A percentile compares a stretch with the other conserved stretches of the same genome.
These are phyloP conservation scores for Mola mola DNA, from an alignment of 2,113 vertebrate genomes.

Conservation along the genomic window DNA sequence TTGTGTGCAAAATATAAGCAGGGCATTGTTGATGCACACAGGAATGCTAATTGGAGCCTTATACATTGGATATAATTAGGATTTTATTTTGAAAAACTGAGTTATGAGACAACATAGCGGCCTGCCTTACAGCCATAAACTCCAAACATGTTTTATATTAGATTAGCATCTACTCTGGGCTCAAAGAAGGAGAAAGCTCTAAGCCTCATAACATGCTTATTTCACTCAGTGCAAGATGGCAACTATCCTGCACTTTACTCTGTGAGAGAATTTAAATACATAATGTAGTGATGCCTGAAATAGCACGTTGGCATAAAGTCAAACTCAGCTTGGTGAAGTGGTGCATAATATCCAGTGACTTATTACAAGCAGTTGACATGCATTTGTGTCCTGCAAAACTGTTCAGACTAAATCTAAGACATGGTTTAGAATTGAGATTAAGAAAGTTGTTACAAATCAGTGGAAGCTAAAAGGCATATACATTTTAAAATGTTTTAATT, in stretches of 20 bases:
- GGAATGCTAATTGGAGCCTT: constrained; percentile 9
- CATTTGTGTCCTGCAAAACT: no score
- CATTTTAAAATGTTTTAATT: not conserved
- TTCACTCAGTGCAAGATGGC: constrained; percentile 19
- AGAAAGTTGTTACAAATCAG: no score
- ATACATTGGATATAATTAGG: not conserved
- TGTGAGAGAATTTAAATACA: constrained; percentile 42
- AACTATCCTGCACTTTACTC: constrained; percentile 9
- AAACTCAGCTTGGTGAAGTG: constrained; percentile 17
- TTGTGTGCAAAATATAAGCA: not conserved
- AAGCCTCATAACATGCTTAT: constrained; percentile 25
- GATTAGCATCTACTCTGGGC: not conserved
- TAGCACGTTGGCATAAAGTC: constrained; percentile 30
- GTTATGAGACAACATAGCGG: no score
- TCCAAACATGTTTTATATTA: constrained; percentile 2
- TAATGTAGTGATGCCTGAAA: constrained; percentile 38
- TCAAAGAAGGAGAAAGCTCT: not conserved
- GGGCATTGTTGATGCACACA: no score
- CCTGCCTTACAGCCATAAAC: not conserved
- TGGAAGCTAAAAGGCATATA: no score
- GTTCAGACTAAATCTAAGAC: no score
- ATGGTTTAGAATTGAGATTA: no score
- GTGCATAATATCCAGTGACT: constrained; percentile 18
- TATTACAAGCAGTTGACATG: not conserved
- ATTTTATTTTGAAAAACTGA: not conserved